phyloP scores from a whole-genome alignment of 2,113 vertebrate genomes.

The Silurus glanis region DNA sequence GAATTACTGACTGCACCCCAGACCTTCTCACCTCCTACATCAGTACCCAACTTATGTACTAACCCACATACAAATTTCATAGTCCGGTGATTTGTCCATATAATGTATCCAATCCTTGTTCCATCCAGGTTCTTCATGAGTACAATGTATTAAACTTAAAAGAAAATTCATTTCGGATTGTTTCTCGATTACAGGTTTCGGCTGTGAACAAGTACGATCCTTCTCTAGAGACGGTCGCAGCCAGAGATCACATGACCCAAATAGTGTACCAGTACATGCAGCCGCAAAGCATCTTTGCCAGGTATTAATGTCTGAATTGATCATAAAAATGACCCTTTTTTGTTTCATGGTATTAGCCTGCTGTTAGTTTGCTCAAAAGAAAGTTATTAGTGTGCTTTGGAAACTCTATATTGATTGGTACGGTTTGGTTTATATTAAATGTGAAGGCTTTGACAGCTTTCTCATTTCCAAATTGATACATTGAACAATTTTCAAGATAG shows the following conservation, averaged over 20 bases:
- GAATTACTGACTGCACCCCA: too few relatives aligned
- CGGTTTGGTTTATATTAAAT: neutral
- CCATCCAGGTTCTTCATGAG: too few relatives aligned
- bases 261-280: conserved; percentile 77
- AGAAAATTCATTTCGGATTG: too few relatives aligned
- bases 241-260: conserved; percentile 82
- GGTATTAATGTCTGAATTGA: conserved; percentile 66
- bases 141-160: too few relatives aligned
- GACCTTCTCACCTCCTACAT: too few relatives aligned
- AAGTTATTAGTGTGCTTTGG: neutral
- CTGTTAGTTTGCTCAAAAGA: neutral
- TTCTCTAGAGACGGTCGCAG: conserved; percentile 83
- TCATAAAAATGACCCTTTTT: neutral
- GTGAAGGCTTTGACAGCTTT: neutral
- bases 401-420: neutral
- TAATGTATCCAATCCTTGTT: too few relatives aligned
- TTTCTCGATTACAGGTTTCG: conserved; percentile 72
- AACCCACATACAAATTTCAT: too few relatives aligned
- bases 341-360: neutral
- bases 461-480: too few relatives aligned
- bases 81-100: too few relatives aligned
- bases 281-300: conserved; percentile 84
- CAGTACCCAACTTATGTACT: too few relatives aligned
- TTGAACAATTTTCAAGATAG: neutral
- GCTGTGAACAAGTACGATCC: conserved; percentile 84